These are phyloP conservation scores for Glyptemys insculpta DNA, from an alignment of 2,797 vertebrate species.

Conservation along the genomic window DNA sequence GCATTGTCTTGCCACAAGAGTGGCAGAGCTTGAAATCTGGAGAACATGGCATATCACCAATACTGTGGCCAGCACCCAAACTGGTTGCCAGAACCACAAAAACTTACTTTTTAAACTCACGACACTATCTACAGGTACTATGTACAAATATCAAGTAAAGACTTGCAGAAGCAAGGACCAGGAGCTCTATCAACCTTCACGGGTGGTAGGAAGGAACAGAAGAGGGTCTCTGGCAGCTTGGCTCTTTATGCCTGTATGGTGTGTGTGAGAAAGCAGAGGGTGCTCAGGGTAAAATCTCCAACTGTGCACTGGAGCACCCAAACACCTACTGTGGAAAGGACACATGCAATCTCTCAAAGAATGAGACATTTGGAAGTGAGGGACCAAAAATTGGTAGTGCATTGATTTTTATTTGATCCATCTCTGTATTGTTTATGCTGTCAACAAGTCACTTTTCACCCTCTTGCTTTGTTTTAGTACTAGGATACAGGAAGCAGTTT, in stretches of 20 bases:
- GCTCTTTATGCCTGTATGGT: background rate
- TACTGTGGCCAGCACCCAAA: background rate
- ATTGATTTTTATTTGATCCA: constrained; percentile 63
- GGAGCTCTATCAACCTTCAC: background rate
- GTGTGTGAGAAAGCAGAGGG: background rate
- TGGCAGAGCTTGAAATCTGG: background rate
- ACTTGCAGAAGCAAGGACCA: background rate
- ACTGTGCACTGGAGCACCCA: background rate
- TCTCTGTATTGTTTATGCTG: constrained; percentile 24
- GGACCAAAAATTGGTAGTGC: background rate
- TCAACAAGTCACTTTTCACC: background rate
- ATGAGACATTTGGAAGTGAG: background rate
- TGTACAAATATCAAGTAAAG: background rate
- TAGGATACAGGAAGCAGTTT: constrained; percentile 18
- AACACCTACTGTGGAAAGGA: background rate
- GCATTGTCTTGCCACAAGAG: background rate
- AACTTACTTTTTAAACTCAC: background rate
- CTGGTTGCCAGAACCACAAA: background rate
- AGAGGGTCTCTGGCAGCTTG: background rate
- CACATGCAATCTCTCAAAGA: background rate
- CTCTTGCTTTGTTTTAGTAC: constrained; percentile 43
- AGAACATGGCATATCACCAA: background rate
- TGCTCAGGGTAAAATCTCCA: background rate
- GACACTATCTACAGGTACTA: background rate
- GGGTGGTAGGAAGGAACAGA: background rate